Conservation (phyloP, 2,888 invertebrate species). For the Anthophora plumipes region DNA sequence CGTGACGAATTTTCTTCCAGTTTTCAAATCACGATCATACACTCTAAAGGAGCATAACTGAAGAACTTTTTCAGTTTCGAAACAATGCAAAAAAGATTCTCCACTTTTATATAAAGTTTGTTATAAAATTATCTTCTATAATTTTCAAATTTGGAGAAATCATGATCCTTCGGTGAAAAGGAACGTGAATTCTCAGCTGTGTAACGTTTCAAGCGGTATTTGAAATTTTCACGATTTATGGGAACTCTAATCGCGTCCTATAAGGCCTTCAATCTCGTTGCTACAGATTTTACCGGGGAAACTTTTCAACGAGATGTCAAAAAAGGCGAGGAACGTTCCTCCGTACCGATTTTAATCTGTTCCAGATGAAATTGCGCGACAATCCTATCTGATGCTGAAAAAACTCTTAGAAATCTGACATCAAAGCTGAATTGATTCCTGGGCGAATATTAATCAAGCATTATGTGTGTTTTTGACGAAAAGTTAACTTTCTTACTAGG, state of each 20-base stretch:
- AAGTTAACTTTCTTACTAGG: too few species aligned
- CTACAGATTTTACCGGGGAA: conserved; percentile 3
- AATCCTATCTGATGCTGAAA: background rate
- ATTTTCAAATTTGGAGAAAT: too few species aligned
- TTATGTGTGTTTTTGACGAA: too few species aligned
- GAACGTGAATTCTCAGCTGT: conserved; percentile 8
- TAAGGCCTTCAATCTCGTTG: background rate
- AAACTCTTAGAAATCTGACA: background rate
- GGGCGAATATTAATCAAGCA: too few species aligned
- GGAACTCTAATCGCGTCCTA: background rate
- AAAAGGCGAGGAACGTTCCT: background rate
- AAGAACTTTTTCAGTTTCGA: too few species aligned
- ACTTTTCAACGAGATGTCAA: background rate
- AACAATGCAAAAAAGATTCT: too few species aligned
- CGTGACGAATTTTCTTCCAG: too few species aligned
- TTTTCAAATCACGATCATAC: too few species aligned
- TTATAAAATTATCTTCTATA: too few species aligned
- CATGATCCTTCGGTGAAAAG: background rate
- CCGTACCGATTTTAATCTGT: background rate
- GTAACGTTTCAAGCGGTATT: background rate
- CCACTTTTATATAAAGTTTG: too few species aligned
- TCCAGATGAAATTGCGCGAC: background rate
- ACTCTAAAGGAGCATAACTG: too few species aligned
- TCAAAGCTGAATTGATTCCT: background rate
- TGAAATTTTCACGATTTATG: conserved; percentile 18